These are phyloP conservation scores for Syrphus vitripennis DNA, from an alignment of 2,888 invertebrate species.

Conservation along the genomic window DNA sequence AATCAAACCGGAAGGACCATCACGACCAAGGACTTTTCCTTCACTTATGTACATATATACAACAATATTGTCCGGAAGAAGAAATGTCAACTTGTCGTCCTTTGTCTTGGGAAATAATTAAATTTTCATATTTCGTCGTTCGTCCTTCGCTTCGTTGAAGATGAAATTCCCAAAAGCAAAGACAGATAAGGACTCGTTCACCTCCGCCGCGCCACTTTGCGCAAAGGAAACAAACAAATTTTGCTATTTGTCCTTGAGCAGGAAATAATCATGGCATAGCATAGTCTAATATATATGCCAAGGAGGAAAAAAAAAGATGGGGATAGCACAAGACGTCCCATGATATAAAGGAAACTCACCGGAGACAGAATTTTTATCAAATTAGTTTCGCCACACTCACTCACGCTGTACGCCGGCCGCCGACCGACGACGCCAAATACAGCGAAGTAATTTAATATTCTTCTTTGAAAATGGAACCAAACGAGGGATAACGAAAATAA, in stretches of 20 bases:
- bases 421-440: background rate
- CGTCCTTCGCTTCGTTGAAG: conserved; percentile 43
- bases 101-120: conserved; percentile 69
- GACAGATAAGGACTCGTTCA: conserved; percentile 11
- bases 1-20: conserved; percentile 30
- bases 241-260: conserved; percentile 62
- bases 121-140: conserved; percentile 68
- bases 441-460: conserved; percentile 64
- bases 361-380: conserved; percentile 71
- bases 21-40: background rate
- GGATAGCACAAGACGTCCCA: background rate
- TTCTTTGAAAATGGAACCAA: conserved; percentile 15
- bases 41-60: background rate
- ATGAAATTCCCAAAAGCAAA: conserved; percentile 65
- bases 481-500: conserved; percentile 10
- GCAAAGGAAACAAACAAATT: conserved; percentile 64
- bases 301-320: background rate
- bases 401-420: background rate
- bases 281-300: background rate
- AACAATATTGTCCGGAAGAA: background rate
- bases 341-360: conserved; percentile 46
- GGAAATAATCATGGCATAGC: conserved; percentile 36
- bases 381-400: conserved; percentile 65
- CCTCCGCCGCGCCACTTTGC: background rate
- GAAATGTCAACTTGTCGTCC: conserved; percentile 67